These are phyloP conservation scores for Myzus persicae DNA, from an alignment of 1,140 invertebrate species.

Conservation along the genomic window DNA sequence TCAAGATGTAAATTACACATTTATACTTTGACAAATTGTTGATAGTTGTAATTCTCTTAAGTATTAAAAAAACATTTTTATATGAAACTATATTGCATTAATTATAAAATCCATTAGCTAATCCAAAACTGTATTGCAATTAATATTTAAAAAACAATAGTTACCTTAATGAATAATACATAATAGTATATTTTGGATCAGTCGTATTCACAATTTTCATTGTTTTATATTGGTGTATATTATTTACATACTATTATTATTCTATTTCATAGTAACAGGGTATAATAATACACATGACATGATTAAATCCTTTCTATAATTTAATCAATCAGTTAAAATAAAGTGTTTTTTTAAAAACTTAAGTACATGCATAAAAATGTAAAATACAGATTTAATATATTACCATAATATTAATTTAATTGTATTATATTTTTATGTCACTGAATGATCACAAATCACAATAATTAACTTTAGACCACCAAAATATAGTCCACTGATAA, in stretches of 20 bases:
- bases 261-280: not conserved
- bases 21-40: not conserved
- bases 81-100: not conserved
- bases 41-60: not conserved
- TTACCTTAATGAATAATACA: not conserved
- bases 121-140: not conserved
- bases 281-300: not conserved
- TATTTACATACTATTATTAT: not conserved
- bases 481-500: not conserved
- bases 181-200: not conserved
- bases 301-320: not conserved
- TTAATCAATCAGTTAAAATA: not conserved
- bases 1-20: not conserved
- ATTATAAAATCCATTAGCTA: not conserved
- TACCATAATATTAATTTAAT: not conserved
- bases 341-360: not conserved
- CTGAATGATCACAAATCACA: not conserved
- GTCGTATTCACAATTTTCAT: not conserved
- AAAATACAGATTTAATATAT: not conserved
- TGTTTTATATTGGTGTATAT: not conserved
- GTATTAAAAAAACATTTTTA: not conserved
- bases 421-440: not conserved
- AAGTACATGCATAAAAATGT: not conserved
- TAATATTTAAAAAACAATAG: not conserved
- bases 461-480: not conserved